A percentile compares a stretch with the other conserved stretches of the same genome.
phyloP scores from a whole-genome alignment of 2,888 invertebrate genomes.

The Stramonita haemastoma region DNA sequence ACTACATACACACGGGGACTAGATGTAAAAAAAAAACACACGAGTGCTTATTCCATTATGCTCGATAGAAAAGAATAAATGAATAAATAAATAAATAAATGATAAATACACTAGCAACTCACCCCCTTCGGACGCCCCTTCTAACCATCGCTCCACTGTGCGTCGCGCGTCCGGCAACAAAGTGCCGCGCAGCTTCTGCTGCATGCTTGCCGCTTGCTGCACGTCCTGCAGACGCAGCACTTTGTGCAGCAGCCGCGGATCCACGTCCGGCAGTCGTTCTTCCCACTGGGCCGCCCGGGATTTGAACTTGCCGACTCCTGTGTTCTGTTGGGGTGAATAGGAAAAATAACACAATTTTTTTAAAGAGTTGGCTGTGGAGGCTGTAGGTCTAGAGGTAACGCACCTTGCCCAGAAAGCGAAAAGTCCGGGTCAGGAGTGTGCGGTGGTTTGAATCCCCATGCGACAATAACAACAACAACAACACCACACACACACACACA shows the following conservation, averaged over 20 bases:
- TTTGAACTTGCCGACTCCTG: neutral
- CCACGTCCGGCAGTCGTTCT: constrained; percentile 59
- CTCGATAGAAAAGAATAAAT: no score
- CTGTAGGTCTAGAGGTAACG: neutral
- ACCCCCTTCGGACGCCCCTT: constrained; percentile 66
- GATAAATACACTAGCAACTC: constrained; percentile 26
- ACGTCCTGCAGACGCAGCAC: constrained; percentile 54
- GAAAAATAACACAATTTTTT: neutral
- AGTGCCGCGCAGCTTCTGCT: constrained; percentile 53
- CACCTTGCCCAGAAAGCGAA: no score
- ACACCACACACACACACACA: neutral
- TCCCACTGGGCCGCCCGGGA: constrained; percentile 52
- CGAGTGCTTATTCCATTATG: no score
- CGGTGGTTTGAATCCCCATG: neutral
- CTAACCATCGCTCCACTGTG: constrained; percentile 67
- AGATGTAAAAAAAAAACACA: no score
- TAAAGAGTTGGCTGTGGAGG: neutral
- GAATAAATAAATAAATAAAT: no score
- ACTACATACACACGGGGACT: no score
- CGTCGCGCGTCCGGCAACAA: constrained; percentile 64
- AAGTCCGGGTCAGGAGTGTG: no score
- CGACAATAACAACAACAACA: neutral
- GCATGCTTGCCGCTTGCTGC: constrained; percentile 36
- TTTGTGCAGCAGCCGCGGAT: constrained; percentile 60
- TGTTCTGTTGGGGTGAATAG: neutral